Base-by-base conservation (phyloP, 2,888 invertebrate genomes). In the Chloroclystis v-ata region DNA sequence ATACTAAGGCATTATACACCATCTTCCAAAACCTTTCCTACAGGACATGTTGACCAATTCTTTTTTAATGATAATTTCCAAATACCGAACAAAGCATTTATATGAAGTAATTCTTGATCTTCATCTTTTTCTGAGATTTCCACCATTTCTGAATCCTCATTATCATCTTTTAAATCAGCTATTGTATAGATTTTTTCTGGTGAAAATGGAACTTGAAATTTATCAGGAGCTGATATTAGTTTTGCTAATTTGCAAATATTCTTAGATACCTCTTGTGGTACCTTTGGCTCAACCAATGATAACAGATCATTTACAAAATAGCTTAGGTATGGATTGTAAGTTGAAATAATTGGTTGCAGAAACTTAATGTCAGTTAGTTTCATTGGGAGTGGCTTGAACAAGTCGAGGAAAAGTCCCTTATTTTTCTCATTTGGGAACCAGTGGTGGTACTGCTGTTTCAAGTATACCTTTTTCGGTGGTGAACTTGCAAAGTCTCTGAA, bases 11-110 rank as follows among this genome's bases (percentile, higher is more conserved):
- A 33, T 33, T 33, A 30, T 29, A 47, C 49, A 30, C 9, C 12
- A 32, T 2, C 60, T 51, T 51, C 67, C 7, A 89, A 89, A 16
- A 90, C 53, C 49, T 78, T 58, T 12, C 91, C 91, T 60, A 90
- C 79, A 9, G 90, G 89, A 61, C 82, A 88, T 29, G 56, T 56
- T 16, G 69, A 59, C 90, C 90, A 91, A 46, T 76, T 62, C 43
- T 66, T 67, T 60, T 48, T 49, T 48, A 77, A 57, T 52, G 79
- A 68, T 44, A 76, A 55, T 59, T 69, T 72, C 84, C 83, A 88
- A 60, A 80, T 66, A n/a, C 75, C 68, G 56, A 41, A 58, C 28
- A 49, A 50, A 33, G 51, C 48, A 40, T 16, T 38, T 25, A 46
- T 45, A 9, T 37, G 47, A 50, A 40, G 60, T 59, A 28, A 58